Evolutionary conservation across 2,888 invertebrate genomes (phyloP), one percentile per base, ranked within the genome.

Genomic region (Blastobasis lacticolella): DNA sequence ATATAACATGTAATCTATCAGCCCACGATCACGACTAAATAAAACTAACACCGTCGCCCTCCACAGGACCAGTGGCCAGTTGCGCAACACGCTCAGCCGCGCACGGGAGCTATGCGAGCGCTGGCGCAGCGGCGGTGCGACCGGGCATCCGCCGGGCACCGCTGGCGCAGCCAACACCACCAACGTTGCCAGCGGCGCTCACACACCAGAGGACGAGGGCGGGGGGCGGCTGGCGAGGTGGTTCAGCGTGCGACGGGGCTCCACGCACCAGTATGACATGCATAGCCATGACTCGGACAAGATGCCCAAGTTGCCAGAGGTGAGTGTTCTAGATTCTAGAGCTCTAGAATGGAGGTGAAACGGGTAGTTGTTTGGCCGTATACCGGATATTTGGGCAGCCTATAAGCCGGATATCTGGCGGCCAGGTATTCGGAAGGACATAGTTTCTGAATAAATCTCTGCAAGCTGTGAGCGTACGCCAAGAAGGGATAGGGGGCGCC

Each of bases 201-300:
- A 23, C 23, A 23, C 23, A 23, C 88, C 88, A 53, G 89, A 89
- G 58, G 90, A 91, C 73, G 91, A 92, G 62, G 90, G 92, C 48
- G 92, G 93, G 62, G 94, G 95, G 56, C 90, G 94, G 53, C 89
- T 96, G 48, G 93, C 95, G 40, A 90, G 97, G 62, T 96, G 96
- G 95, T 97, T 96, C 89, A 96, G 95, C 67, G 94, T 96, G 58
- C 88, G 96, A 44, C 90, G 95, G 56, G 94, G 94, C 45, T 94
- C 94, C 57, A 89, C 93, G n/a, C 93, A 94, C 78, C 95, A 95
- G 69, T 95, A 95, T 78, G 95, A 95, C 71, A 92, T 89, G 88
- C 88, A 88, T 58, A 56, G 81, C 37, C 81, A 85, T 58, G 86
- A 87, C 51, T 67, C 77, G 10, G 88, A 85, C 72, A 90, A 94